These are phyloP conservation scores for Plectrocnemia conspersa DNA, from an alignment of 1,140 invertebrate species.

Conservation along the genomic window DNA sequence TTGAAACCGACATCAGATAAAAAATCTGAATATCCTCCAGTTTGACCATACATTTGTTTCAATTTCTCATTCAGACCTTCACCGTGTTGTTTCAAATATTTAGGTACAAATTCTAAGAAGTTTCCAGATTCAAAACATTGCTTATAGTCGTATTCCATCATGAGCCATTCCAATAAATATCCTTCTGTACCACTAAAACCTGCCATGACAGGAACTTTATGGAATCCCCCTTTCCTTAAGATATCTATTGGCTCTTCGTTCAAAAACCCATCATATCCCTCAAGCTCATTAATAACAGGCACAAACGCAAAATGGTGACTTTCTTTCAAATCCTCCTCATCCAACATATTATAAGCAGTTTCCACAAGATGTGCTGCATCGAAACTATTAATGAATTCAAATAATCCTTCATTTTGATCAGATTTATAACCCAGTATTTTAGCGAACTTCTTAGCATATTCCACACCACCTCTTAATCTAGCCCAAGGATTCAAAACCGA, in stretches of 20 bases:
- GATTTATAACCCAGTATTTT: slow-evolving; percentile 44
- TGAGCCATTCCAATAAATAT: slow-evolving; percentile 36
- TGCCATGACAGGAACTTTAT: slow-evolving; percentile 44
- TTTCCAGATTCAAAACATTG: slow-evolving; percentile 37
- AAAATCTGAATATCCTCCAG: slow-evolving; percentile 38
- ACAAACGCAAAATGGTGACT: slow-evolving; percentile 46
- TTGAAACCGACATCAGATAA: slow-evolving; percentile 45
- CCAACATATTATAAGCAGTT: slow-evolving; percentile 36
- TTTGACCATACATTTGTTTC: slow-evolving; percentile 40
- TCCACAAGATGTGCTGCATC: slow-evolving; percentile 39
- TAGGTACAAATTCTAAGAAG: slow-evolving; percentile 41
- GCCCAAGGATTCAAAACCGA: slow-evolving; percentile 57
- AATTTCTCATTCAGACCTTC: slow-evolving; percentile 40
- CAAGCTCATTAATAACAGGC: slow-evolving; percentile 43
- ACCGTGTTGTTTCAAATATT: slow-evolving; percentile 37
- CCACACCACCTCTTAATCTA: slow-evolving; percentile 50
- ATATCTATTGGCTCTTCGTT: slow-evolving; percentile 42
- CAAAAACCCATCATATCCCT: slow-evolving; percentile 27
- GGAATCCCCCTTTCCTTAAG: slow-evolving; percentile 42
- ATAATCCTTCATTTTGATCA: slow-evolving; percentile 32
- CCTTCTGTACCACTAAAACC: slow-evolving; percentile 46
- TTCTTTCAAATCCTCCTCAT: slow-evolving; percentile 34
- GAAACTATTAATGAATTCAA: slow-evolving; percentile 40
- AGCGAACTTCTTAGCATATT: slow-evolving; percentile 53
- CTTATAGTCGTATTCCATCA: slow-evolving; percentile 9